Evolutionary conservation across 2,888 invertebrate genomes (phyloP).

Genomic region (Leucania comma): DNA sequence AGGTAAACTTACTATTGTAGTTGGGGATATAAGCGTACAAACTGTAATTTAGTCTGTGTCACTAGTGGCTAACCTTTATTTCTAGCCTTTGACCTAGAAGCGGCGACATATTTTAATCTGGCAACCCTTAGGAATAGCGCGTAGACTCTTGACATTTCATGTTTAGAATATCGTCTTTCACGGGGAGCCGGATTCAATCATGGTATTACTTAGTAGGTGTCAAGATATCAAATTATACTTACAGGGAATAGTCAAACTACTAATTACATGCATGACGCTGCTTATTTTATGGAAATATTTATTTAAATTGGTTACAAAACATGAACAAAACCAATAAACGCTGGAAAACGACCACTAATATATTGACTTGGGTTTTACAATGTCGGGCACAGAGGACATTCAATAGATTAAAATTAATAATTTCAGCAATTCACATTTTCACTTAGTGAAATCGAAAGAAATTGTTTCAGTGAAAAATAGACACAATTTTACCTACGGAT

Average conservation of each 20-base stretch:
- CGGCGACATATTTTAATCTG: conserved; percentile 35
- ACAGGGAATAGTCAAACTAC: not conserved
- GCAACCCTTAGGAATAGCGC: conserved; percentile 34
- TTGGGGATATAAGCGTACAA: conserved; percentile 17
- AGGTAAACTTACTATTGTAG: conserved; percentile 28
- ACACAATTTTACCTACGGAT: not conserved
- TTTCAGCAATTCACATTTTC: no score
- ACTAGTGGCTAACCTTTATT: conserved; percentile 28
- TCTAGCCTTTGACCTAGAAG: conserved; percentile 31
- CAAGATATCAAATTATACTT: conserved; percentile 6
- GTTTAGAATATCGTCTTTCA: conserved; percentile 25
- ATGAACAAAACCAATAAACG: not conserved
- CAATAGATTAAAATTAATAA: not conserved
- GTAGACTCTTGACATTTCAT: conserved; percentile 39
- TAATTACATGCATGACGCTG: not conserved
- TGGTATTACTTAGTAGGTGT: not conserved
- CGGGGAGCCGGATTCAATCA: conserved; percentile 9
- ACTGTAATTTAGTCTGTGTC: conserved; percentile 23
- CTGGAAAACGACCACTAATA: not conserved
- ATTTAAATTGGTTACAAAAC: not conserved
- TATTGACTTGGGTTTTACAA: not conserved
- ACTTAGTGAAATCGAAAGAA: not conserved
- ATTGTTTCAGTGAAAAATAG: not conserved
- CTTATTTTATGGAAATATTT: not conserved
- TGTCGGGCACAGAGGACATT: no score